phyloP scores from a whole-genome alignment of 2,797 vertebrate species.

The Lycodopsis pacificus region DNA sequence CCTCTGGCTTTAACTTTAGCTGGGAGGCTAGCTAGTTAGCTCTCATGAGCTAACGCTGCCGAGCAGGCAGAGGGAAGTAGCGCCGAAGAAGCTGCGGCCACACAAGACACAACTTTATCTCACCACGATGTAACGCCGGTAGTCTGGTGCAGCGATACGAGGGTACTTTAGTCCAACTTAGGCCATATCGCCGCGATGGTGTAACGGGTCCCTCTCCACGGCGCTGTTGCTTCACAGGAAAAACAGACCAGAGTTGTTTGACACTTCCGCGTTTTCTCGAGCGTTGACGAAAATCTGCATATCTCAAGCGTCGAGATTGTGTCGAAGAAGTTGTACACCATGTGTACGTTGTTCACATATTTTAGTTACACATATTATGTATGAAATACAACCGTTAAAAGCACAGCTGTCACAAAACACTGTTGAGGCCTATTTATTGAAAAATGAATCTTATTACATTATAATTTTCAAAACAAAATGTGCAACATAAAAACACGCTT shows the following conservation, averaged over 20 bases:
- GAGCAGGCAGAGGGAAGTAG: slow-evolving; percentile 16
- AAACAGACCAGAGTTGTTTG: slow-evolving; percentile 31
- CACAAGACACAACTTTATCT: background rate
- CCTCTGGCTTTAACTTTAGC: slow-evolving; percentile 26
- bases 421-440: background rate
- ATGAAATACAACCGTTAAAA: background rate
- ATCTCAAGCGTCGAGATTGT: background rate
- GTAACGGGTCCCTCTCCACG: slow-evolving; percentile 20
- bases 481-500: background rate
- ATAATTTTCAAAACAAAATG: background rate
- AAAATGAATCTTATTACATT: background rate
- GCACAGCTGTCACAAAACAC: background rate
- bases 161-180: slow-evolving; percentile 8
- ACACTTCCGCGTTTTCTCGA: slow-evolving; percentile 79
- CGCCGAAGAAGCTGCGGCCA: background rate
- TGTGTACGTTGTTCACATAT: background rate
- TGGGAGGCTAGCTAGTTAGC: slow-evolving; percentile 47
- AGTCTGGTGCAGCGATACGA: background rate
- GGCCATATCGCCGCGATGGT: slow-evolving; percentile 32
- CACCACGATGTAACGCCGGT: slow-evolving; percentile 33
- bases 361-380: background rate
- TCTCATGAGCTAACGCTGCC: slow-evolving; percentile 26
- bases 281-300: slow-evolving; percentile 64
- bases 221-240: slow-evolving; percentile 24
- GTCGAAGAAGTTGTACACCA: too few species aligned